Evolutionary conservation across 2,113 vertebrate species (phyloP), one percentile per base, ranked within the genome.

Genomic region (Galbula dea): DNA sequence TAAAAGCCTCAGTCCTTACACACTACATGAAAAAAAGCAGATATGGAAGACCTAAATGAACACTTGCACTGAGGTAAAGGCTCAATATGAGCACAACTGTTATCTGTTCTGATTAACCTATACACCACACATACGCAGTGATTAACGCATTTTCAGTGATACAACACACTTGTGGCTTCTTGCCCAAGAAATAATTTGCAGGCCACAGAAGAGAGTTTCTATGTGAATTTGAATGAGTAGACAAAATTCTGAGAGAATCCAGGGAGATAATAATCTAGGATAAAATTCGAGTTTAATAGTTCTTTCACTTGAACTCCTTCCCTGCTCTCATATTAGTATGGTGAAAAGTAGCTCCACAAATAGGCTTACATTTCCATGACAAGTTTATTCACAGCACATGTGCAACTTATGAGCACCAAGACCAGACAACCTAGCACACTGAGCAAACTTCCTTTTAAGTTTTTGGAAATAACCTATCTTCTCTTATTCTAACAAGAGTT

Each of bases 191-290:
- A 12, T 12, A 39, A 85, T 32, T 46, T 37, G 26, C 3, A 5
- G 15, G 22, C 19, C 55, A 77, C 3, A 54, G 52, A 67, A 54
- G 9, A 24, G 46, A 75, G 36, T 7, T 65, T 11, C 21, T 15
- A 10, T 0, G 4, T 3, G 3, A 61, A 79, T 0, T 29, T 7
- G 45, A 89, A 81, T 61, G 76, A 7, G 1, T 2, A 65, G 14
- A 67, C 10, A 9, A 73, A 48, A 30, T 61, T n/a, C 11, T 10
- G 36, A 65, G 27, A 75, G 24, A 88, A 73, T 27, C 45, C 41
- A n/a, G 24, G 10, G 11, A 85, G 26, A 45, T 0, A 29, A 29
- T 0, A 51, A 57, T 43, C 45, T n/a, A 83, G 45, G 32, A 34
- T 36, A 11, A 83, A 15, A 86, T 65, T 5, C 21, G 73, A 45